phyloP scores from a whole-genome alignment of 2,113 vertebrate species.

The Edolisoma coerulescens region DNA sequence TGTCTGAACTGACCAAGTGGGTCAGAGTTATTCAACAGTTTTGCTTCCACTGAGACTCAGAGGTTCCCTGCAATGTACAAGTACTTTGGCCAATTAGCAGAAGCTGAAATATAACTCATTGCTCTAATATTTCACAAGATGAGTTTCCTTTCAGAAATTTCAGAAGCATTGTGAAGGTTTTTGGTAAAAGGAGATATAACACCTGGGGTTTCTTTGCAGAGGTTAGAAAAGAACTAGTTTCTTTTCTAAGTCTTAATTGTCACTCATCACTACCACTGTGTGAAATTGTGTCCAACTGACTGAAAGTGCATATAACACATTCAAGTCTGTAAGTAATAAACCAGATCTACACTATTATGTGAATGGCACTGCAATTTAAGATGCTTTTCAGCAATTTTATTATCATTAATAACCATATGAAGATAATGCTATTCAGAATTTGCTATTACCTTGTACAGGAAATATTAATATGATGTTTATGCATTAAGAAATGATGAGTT shows the following conservation, averaged over 20 bases:
- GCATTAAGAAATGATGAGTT: neutral
- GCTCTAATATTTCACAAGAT: neutral
- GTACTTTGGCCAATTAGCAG: neutral
- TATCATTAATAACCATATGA: neutral
- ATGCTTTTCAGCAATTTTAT: neutral
- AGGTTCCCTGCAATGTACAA: neutral
- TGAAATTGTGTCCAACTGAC: neutral
- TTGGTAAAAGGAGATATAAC: neutral
- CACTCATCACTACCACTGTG: neutral
- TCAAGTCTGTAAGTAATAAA: neutral
- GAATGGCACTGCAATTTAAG: neutral
- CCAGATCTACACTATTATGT: neutral
- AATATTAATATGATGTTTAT: neutral
- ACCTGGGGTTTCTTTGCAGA: neutral
- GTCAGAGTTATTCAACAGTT: neutral
- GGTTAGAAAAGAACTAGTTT: neutral
- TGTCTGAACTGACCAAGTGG: neutral
- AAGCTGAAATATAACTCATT: neutral
- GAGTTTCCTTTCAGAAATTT: constrained; percentile 25
- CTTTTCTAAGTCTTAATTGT: neutral
- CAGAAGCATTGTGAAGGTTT: neutral
- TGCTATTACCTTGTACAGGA: neutral
- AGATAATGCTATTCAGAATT: neutral
- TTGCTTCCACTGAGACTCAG: neutral
- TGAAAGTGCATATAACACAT: neutral